Conservation (phyloP, 2,888 invertebrate genomes). For the Diarsia dahlii region DNA sequence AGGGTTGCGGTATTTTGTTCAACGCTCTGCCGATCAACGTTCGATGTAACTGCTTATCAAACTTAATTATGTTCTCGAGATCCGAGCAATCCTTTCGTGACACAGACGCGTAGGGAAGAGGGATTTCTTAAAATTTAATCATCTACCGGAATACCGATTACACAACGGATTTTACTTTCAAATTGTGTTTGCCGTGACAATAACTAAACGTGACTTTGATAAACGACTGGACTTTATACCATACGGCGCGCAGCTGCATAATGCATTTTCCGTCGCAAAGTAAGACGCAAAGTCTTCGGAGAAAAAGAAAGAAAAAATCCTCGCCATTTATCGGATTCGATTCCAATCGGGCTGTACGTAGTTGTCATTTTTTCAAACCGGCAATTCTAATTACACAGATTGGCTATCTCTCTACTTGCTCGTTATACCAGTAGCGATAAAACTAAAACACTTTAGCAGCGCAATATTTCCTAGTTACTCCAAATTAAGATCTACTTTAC, state of each 20-base stretch:
- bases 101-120: no score
- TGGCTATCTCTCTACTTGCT: background rate
- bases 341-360: constrained; percentile 4
- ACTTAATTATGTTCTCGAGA: constrained; percentile 2
- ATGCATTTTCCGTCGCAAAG: constrained; percentile 26
- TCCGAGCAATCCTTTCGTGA: background rate
- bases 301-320: background rate
- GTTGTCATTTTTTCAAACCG: background rate
- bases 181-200: constrained; percentile 8
- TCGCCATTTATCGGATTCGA: constrained; percentile 16
- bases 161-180: constrained; percentile 1
- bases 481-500: constrained; percentile 31
- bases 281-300: constrained; percentile 16
- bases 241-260: constrained; percentile 29
- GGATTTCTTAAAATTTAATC: background rate
- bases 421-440: background rate
- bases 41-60: constrained; percentile 16
- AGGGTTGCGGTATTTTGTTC: constrained; percentile 26
- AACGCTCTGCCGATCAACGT: constrained; percentile 8
- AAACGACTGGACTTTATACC: constrained; percentile 44
- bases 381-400: constrained; percentile 7
- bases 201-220: constrained; percentile 44
- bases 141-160: constrained; percentile 9
- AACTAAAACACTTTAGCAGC: constrained; percentile 9
- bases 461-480: constrained; percentile 27